Evolutionary conservation across 1,140 invertebrate genomes (phyloP).

Genomic region (Delia radicum): DNA sequence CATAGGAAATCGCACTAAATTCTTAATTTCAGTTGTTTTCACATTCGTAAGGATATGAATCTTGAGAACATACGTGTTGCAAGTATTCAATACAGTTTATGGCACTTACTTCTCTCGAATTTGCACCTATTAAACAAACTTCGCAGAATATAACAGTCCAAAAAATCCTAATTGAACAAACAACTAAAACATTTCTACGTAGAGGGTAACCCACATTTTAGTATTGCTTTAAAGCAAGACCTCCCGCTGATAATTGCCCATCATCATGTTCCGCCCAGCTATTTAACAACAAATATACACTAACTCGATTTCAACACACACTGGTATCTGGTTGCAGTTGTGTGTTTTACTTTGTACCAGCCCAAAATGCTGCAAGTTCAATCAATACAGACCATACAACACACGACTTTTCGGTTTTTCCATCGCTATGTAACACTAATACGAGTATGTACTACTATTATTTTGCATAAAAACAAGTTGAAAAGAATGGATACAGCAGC

Average conservation of each 20-base stretch:
- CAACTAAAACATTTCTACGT: no score
- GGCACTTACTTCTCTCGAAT: slow-evolving; percentile 14
- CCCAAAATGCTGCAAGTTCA: not conserved
- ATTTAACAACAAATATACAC: slow-evolving; percentile 25
- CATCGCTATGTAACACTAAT: no score
- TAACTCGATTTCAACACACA: not conserved
- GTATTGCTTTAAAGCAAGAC: slow-evolving; percentile 5
- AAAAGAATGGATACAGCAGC: no score
- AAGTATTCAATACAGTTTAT: no score
- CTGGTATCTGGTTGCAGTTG: not conserved
- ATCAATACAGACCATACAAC: no score
- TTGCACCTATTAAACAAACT: slow-evolving; percentile 9
- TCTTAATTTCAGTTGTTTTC: no score
- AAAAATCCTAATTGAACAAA: not conserved
- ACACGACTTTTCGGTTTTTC: no score
- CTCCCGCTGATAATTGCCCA: slow-evolving; percentile 29
- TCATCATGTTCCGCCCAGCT: slow-evolving; percentile 27
- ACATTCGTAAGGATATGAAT: no score
- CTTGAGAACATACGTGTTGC: not conserved
- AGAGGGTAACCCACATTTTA: not conserved
- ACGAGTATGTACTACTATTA: no score
- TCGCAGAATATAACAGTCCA: not conserved
- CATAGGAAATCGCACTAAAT: no score
- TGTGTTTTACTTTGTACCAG: not conserved
- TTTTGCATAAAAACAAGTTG: no score